These are phyloP conservation scores for Tridacna crocea DNA, from an alignment of 2,888 invertebrate species.

Conservation along the genomic window DNA sequence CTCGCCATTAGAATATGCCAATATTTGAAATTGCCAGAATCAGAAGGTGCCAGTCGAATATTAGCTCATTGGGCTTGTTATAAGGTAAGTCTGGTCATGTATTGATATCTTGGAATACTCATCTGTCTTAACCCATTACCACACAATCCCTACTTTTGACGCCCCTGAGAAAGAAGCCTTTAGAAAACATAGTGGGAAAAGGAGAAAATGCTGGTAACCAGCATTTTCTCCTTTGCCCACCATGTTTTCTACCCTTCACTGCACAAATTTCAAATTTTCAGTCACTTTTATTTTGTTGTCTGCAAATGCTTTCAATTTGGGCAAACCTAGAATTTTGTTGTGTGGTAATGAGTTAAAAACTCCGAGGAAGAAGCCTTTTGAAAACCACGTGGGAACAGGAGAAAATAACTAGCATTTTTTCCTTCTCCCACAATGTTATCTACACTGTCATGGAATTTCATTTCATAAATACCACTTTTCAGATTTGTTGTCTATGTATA, in stretches of 20 bases:
- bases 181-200: neutral
- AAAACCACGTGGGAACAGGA: neutral
- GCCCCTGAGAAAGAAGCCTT: no score
- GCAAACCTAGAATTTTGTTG: no score
- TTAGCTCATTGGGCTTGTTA: constrained; percentile 98
- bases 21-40: constrained; percentile 92
- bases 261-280: neutral
- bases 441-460: no score
- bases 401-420: constrained; percentile 5
- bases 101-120: no score
- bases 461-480: no score
- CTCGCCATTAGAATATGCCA: constrained; percentile 95
- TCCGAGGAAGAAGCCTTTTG: no score
- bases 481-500: neutral
- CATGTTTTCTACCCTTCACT: neutral
- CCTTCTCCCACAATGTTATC: neutral
- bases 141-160: no score
- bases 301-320: neutral
- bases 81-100: constrained; percentile 88
- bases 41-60: constrained; percentile 92
- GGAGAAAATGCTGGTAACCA: neutral
- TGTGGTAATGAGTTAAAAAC: no score
- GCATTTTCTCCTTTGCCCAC: neutral
- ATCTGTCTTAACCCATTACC: no score
- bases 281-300: neutral